phyloP scores from a whole-genome alignment of 2,113 vertebrate genomes.

The Gorsachius goisagi region DNA sequence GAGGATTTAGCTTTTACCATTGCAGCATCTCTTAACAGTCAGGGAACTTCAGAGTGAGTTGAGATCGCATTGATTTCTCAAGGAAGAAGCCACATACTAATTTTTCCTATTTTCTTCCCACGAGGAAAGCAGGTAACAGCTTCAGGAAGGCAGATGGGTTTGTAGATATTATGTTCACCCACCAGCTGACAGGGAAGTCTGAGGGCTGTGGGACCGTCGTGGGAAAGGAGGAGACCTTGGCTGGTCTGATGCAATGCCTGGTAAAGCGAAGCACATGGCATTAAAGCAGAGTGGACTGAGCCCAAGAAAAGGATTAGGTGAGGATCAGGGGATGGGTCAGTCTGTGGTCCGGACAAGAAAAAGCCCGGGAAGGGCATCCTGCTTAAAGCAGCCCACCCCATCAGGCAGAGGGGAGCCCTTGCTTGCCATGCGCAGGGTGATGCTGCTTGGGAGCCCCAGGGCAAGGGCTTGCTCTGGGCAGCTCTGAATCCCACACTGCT shows the following conservation, averaged over 20 bases:
- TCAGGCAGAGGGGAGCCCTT: neutral
- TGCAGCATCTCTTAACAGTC: conserved; percentile 20
- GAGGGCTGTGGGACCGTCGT: neutral
- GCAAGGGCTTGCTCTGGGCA: neutral
- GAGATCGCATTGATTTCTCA: neutral
- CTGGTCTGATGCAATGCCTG: neutral
- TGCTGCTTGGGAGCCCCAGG: neutral
- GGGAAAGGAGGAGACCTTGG: neutral
- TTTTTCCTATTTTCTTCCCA: neutral
- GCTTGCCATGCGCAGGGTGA: neutral
- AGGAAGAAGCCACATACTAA: conserved; percentile 8
- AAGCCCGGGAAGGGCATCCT: neutral
- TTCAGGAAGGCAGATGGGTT: neutral
- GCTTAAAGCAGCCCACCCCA: neutral
- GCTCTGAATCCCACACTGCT: neutral
- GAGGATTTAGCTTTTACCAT: conserved; percentile 26
- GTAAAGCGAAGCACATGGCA: fast-evolving
- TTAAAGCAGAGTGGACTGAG: neutral
- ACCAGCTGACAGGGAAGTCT: neutral
- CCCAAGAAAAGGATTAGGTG: neutral
- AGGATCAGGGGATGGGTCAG: neutral
- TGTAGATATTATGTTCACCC: neutral
- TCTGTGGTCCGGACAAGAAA: neutral
- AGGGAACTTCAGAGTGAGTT: conserved; percentile 35
- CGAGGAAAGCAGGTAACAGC: neutral